Evolutionary conservation across 2,797 vertebrate species (phyloP).

Genomic region (Urophycis tenuis): DNA sequence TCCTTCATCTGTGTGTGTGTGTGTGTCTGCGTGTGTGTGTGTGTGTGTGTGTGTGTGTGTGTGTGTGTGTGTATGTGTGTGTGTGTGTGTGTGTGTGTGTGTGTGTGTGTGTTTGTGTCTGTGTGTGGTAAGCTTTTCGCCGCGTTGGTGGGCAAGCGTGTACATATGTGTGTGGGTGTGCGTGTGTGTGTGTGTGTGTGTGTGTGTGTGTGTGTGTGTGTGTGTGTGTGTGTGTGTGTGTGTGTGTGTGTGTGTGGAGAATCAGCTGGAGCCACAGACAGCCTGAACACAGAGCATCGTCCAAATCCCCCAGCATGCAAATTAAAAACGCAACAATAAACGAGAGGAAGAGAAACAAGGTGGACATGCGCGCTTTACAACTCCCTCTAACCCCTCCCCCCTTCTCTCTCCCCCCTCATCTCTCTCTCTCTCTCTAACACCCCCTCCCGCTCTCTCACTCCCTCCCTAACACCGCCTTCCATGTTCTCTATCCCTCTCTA

Average conservation of each 20-base stretch:
- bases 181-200: conserved; percentile 24
- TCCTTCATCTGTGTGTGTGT: conserved; percentile 45
- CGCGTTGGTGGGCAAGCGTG: neutral
- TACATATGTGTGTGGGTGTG: neutral
- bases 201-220: conserved; percentile 40
- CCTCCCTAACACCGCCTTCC: conserved; percentile 30
- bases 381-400: conserved; percentile 38
- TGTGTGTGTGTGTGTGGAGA: conserved; percentile 45
- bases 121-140: conserved; percentile 17
- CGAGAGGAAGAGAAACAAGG: conserved; percentile 77
- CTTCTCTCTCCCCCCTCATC: conserved; percentile 31
- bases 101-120: conserved; percentile 28
- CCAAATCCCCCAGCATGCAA: conserved; percentile 76
- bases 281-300: conserved; percentile 59
- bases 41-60: conserved; percentile 25
- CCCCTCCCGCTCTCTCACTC: conserved; percentile 33
- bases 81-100: conserved; percentile 36
- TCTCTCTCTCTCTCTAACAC: conserved; percentile 29
- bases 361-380: conserved; percentile 64
- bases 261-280: conserved; percentile 70
- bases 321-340: conserved; percentile 74
- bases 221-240: conserved; percentile 27
- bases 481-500: conserved; percentile 37
- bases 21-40: conserved; percentile 23
- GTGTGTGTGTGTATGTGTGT: conserved; percentile 25